Conservation (phyloP, 2,888 invertebrate species). For the Sesamia inferens region DNA sequence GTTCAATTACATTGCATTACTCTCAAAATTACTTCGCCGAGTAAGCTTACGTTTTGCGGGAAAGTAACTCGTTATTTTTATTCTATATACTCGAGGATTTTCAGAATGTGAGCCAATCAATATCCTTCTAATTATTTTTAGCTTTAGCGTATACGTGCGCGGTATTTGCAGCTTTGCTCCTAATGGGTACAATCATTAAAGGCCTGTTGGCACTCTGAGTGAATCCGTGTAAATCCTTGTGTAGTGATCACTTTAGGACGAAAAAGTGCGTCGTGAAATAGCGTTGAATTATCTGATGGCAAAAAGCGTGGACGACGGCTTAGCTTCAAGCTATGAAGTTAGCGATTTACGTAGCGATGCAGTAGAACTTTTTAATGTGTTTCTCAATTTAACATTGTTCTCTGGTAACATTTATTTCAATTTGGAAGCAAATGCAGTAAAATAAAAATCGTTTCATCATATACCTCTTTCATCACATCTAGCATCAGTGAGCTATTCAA, state of each 20-base stretch:
- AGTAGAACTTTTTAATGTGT: neutral
- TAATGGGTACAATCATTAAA: conserved; percentile 36
- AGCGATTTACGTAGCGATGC: conserved; percentile 35
- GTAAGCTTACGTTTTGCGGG: conserved; percentile 62
- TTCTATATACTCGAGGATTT: conserved; percentile 49
- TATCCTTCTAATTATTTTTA: conserved; percentile 65
- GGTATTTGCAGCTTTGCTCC: conserved; percentile 18
- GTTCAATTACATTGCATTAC: conserved; percentile 72
- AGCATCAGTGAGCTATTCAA: neutral
- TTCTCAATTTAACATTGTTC: neutral
- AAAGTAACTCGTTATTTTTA: conserved; percentile 63
- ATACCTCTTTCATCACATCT: neutral
- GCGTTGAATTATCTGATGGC: conserved; percentile 69
- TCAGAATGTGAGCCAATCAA: conserved; percentile 38
- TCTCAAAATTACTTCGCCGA: conserved; percentile 66
- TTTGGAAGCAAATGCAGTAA: neutral
- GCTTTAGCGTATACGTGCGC: neutral
- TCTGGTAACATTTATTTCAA: too few species aligned
- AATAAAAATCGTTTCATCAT: neutral
- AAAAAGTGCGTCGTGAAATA: conserved; percentile 71
- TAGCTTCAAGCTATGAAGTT: conserved; percentile 40
- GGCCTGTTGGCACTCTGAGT: conserved; percentile 11
- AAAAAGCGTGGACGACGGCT: conserved; percentile 65
- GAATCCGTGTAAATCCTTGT: conserved; percentile 47
- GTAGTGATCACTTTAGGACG: conserved; percentile 57